A percentile compares a stretch with the other conserved stretches of the same genome.
phyloP scores from a whole-genome alignment of 2,888 invertebrate species.

The Megastigmus dorsalis region DNA sequence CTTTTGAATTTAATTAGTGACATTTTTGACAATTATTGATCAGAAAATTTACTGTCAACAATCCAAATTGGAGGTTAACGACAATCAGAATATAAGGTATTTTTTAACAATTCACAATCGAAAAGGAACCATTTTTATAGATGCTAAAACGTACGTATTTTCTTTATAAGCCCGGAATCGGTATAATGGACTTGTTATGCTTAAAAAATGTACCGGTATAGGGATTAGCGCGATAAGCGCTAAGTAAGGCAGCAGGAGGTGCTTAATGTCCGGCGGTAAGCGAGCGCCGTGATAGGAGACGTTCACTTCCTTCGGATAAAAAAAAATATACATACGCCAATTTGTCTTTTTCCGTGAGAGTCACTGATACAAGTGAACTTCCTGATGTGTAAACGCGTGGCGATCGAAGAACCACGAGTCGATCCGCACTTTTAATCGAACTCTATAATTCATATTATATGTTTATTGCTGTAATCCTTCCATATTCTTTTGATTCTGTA shows the following conservation, averaged over 20 bases:
- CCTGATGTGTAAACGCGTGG: background rate
- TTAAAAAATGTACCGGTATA: conserved; percentile 22
- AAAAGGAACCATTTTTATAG: too few species aligned
- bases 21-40: too few species aligned
- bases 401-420: conserved; percentile 34
- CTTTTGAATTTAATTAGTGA: too few species aligned
- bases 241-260: conserved; percentile 60
- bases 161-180: background rate
- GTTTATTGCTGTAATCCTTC: too few species aligned
- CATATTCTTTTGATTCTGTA: too few species aligned
- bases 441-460: too few species aligned
- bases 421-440: too few species aligned
- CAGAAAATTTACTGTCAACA: too few species aligned
- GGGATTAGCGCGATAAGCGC: conserved; percentile 59
- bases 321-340: conserved; percentile 15
- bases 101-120: too few species aligned
- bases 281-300: conserved; percentile 58
- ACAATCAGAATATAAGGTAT: too few species aligned
- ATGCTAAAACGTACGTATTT: background rate
- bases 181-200: conserved; percentile 36
- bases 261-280: conserved; percentile 46
- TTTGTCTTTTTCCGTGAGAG: conserved; percentile 55
- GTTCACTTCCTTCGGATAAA: conserved; percentile 66
- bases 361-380: conserved; percentile 34
- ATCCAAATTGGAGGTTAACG: too few species aligned